Base-by-base conservation (phyloP, 2,113 vertebrate species). In the Lepus europaeus region DNA sequence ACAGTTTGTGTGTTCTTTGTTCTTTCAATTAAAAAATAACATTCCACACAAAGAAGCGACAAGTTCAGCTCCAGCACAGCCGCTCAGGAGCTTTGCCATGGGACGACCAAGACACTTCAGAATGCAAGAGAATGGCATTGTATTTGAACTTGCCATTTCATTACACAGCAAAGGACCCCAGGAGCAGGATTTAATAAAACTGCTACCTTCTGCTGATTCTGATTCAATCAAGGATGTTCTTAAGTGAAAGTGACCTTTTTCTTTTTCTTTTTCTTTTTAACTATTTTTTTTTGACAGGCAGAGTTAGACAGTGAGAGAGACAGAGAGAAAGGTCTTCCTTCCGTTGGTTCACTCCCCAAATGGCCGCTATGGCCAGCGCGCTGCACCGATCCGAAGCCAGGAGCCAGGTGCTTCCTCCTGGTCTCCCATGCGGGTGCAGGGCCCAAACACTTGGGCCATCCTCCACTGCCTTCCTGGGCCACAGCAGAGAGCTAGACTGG, bases 41-140 rank as follows among this genome's bases (percentile, higher is more conserved):
- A 27, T 39, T 53, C 12, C 53, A 73, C 36, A 39, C 10, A 25
- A 87, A 69, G 64, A 78, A 69, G 20, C 27, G 66, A 82, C 63
- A 59, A 78, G 64, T 82, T 96, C 56, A 74, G 16, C n/a, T 88
- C 80, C 33, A 95, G 19, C 59, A 94, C 25, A 83, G 92, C 56
- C 27, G 85, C 7, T 11, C 5, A 4, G 68, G 12, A n/a, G 33
- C 12, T 93, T 79, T 56, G 63, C 39, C 70, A 33, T 79, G 59
- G 86, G 84, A 78, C 5, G 63, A 33, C 2, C 33, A 27, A 0
- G n/a, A 19, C 16, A 36, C 14, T 9, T 77, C 7, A 90, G n/a
- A 13, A 31, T 17, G 27, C n/a, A 25, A 51, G 14, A 20, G 4
- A 80, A 36, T 20, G 56, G 9, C 51, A 17, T 87, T 61, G 70